Conservation (phyloP, 92 coral and sea anemone genomes). For the Epizoanthus illoricatus region DNA sequence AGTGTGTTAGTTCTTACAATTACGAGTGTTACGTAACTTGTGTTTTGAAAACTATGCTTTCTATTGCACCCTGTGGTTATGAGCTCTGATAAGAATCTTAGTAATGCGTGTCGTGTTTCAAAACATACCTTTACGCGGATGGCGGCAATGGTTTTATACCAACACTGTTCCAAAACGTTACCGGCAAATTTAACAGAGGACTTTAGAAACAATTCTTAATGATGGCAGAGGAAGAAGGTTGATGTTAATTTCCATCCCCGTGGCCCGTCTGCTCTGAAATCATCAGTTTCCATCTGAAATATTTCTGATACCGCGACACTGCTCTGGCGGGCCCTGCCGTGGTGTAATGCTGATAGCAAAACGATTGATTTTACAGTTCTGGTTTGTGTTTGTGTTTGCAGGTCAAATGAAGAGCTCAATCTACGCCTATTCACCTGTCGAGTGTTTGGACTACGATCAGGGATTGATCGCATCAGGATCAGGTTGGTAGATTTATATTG, state of each 20-base stretch:
- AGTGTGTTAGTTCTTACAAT: too few relatives aligned
- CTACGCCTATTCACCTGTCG: constrained; percentile 90
- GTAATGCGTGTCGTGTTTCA: too few relatives aligned
- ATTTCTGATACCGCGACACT: background rate
- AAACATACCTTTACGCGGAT: too few relatives aligned
- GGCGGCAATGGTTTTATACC: too few relatives aligned
- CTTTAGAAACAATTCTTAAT: background rate
- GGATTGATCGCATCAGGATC: constrained; percentile 82
- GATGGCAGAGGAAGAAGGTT: background rate
- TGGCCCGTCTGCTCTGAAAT: background rate
- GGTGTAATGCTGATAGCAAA: background rate
- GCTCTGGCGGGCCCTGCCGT: background rate
- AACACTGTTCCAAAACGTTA: too few relatives aligned
- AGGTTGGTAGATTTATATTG: constrained; percentile 56
- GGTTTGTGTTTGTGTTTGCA: constrained; percentile 17
- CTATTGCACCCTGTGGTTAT: too few relatives aligned
- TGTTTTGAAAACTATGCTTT: too few relatives aligned
- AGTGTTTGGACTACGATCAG: constrained; percentile 78
- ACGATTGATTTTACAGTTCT: background rate
- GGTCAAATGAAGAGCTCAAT: constrained; percentile 88
- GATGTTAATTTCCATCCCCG: background rate
- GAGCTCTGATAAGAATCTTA: too few relatives aligned
- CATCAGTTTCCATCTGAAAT: background rate
- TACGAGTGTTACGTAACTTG: too few relatives aligned
- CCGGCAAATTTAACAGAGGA: too few relatives aligned